Base-by-base conservation (phyloP, 2,888 invertebrate species). In the Embidobia sp. region DNA sequence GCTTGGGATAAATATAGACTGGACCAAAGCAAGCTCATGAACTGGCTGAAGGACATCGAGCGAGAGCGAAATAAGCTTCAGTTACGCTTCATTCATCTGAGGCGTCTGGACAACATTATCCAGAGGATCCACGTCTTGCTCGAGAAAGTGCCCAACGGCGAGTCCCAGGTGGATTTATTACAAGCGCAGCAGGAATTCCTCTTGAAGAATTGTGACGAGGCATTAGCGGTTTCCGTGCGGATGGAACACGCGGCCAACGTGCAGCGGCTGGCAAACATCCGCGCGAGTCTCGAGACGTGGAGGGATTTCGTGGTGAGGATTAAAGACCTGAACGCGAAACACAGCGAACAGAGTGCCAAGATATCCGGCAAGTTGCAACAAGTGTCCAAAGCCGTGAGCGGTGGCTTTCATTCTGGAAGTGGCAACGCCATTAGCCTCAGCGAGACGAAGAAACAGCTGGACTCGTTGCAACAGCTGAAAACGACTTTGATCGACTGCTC, bases 271-370 rank as follows among this genome's bases (percentile, higher is more conserved):
- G 93, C 93, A 40, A 96, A 96, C 85, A 89, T 96, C 10, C 93
- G 94, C 79, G 96, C 96, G 5, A 95, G 95, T 46, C 90, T 96
- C 4, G 93, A 95, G 82, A 96, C 96, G 0, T 96, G 96, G 96
- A 91, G 92, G 74, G 93, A 93, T 83, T 96, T 95, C 89, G 90
- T 96, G 15, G 90, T 92, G 66, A 91, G 94, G 82, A 94, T 96
- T 82, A 90, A 92, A 1, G 91, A 92, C 31, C 90, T 95, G 0
- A 91, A 93, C 4, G 91, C 91, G 6, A 91, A 92, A 53, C 94
- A 95, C 81, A 94, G 94, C 79, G 91, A 91, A 5, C 91, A 93
- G 66, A 92, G 93, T 0, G 90, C 89, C 33, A 91, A 91, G 18
- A 90, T 95, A 4, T 92, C 93, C 74, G 90, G 90, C 35, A 89